Evolutionary conservation across 2,113 vertebrate species (phyloP).

Genomic region (Rhynchomys soricoides): DNA sequence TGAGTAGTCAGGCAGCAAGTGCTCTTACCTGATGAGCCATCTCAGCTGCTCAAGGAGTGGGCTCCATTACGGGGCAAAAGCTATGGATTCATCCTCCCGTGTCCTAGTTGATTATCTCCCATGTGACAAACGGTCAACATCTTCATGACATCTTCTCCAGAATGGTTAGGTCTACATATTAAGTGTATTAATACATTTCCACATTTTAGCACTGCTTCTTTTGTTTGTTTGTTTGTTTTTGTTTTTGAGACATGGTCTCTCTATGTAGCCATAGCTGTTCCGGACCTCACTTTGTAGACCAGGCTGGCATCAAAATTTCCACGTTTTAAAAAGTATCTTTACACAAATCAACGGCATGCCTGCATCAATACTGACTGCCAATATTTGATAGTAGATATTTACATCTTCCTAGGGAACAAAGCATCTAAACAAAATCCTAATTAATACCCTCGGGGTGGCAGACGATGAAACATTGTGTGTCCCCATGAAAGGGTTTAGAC

Average conservation of each 20-base stretch:
- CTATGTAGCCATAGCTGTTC: too few relatives aligned
- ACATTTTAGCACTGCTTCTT: too few relatives aligned
- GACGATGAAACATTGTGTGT: background rate
- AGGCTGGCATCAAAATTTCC: too few relatives aligned
- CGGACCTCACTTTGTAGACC: too few relatives aligned
- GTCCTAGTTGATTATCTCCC: background rate
- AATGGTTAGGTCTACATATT: background rate
- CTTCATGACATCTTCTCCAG: background rate
- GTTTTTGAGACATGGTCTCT: too few relatives aligned
- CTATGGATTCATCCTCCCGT: background rate
- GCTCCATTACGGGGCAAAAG: background rate
- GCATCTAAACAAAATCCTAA: slow-evolving; percentile 11
- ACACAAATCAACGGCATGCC: background rate
- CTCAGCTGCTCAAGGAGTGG: background rate
- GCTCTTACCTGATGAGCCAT: background rate
- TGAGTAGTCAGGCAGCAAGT: background rate
- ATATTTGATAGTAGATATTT: background rate
- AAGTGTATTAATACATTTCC: background rate
- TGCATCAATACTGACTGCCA: background rate
- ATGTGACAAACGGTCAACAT: background rate
- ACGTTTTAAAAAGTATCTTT: slow-evolving; percentile 33
- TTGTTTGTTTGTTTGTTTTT: too few relatives aligned
- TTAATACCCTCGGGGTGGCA: background rate
- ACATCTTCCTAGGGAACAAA: slow-evolving; percentile 11
- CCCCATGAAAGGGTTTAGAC: background rate